Conservation (phyloP, 64 coral and sea anemone genomes). For the Porites australiensis region DNA sequence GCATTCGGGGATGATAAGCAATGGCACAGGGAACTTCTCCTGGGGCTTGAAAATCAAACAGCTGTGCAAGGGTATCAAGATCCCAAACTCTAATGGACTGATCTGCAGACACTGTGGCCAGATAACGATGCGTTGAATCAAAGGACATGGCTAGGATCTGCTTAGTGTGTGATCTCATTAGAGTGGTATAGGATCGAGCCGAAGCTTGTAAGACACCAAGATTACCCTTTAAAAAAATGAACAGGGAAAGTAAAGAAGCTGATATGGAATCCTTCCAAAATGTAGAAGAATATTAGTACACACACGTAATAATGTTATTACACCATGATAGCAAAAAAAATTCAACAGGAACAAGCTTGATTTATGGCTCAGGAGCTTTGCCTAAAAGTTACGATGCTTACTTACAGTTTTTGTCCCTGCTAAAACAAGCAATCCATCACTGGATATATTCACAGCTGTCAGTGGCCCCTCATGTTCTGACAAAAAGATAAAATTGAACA, state of each 20-base stretch:
- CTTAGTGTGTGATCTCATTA: slow-evolving; percentile 96
- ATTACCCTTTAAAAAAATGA: slow-evolving; percentile 76
- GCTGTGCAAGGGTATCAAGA: slow-evolving; percentile 89
- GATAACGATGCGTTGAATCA: slow-evolving; percentile 71
- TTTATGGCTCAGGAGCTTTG: no score
- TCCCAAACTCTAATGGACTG: slow-evolving; percentile 95
- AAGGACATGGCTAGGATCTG: slow-evolving; percentile 85
- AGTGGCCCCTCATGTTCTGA: slow-evolving; percentile 95
- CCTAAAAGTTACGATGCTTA: not conserved
- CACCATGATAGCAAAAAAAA: no score
- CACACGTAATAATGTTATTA: no score
- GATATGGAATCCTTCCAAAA: no score
- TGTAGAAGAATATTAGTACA: no score
- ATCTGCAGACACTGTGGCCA: slow-evolving; percentile 90
- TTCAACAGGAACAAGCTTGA: not conserved
- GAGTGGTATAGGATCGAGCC: slow-evolving; percentile 78
- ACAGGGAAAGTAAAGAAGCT: not conserved
- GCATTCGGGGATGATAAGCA: slow-evolving; percentile 80
- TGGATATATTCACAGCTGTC: slow-evolving; percentile 75
- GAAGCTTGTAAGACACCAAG: slow-evolving; percentile 90
- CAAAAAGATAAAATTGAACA: not conserved
- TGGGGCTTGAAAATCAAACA: slow-evolving; percentile 97
- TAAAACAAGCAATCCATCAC: slow-evolving; percentile 87
- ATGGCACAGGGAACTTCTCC: slow-evolving; percentile 89
- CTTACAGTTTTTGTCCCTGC: slow-evolving; percentile 91